Conservation (phyloP, 2,888 invertebrate species). For the Drosophila neutralis region DNA sequence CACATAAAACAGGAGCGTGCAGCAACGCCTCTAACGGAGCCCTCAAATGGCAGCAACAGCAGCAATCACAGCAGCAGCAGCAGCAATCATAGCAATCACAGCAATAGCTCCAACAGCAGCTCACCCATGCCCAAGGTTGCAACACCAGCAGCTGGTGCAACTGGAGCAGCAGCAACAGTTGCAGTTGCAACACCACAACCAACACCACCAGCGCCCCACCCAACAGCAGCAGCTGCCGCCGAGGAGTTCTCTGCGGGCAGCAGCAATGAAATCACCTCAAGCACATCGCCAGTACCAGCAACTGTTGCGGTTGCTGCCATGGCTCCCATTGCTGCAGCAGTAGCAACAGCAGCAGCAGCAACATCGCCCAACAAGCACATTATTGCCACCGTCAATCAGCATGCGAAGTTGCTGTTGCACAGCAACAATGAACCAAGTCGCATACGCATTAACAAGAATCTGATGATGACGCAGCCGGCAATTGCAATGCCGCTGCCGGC, state of each 20-base stretch:
- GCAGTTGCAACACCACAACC: neutral
- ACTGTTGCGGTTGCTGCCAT: slow-evolving; percentile 35
- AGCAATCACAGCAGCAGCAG: slow-evolving; percentile 42
- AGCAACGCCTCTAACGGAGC: slow-evolving; percentile 70
- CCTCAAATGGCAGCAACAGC: slow-evolving; percentile 24
- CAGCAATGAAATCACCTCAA: slow-evolving; percentile 88
- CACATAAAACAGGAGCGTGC: slow-evolving; percentile 85
- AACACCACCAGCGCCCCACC: slow-evolving; percentile 42
- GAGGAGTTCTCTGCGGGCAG: slow-evolving; percentile 87
- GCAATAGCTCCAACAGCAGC: slow-evolving; percentile 53
- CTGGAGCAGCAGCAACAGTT: neutral
- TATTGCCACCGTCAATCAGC: slow-evolving; percentile 84
- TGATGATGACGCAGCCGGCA: slow-evolving; percentile 70
- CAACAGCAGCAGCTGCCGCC: slow-evolving; percentile 60
- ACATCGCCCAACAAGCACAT: slow-evolving; percentile 62
- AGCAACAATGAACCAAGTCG: slow-evolving; percentile 79
- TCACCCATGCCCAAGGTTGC: slow-evolving; percentile 57
- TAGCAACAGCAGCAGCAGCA: slow-evolving; percentile 34
- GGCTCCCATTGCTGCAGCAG: slow-evolving; percentile 35
- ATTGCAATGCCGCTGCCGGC: slow-evolving; percentile 36
- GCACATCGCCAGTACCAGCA: slow-evolving; percentile 87
- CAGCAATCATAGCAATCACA: slow-evolving; percentile 42
- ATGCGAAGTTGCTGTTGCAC: slow-evolving; percentile 82
- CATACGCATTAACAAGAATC: slow-evolving; percentile 84
- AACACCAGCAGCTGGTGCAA: slow-evolving; percentile 38